Base-by-base conservation (phyloP, 2,797 vertebrate genomes). In the Morelia viridis region DNA sequence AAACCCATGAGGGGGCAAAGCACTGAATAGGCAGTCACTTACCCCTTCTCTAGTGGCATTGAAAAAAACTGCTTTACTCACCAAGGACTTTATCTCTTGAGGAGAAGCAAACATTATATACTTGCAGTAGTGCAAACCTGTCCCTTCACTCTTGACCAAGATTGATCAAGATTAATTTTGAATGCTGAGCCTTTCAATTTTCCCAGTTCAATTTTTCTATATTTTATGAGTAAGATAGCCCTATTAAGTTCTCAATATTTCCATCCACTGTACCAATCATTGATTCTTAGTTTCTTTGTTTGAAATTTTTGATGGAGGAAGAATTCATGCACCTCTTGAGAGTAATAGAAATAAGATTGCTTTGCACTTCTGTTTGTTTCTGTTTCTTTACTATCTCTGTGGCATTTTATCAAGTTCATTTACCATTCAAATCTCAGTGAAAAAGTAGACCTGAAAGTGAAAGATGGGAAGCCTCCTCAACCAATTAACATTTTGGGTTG, bases 401-500 rank as follows among this genome's bases (percentile, higher is more conserved):
- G 86, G 56, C 85, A 89, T 88, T 12, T 88, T 87, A 31, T 89
- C 0, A 76, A 83, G 91, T 76, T 62, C n/a, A 1, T 17, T 0
- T 0, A 0, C 1, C 0, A 0, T 28, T 61, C 26, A 57, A n/a
- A 0, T 5, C 87, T 84, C 80, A 83, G 10, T 35, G 46, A 88
- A 90, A 93, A 35, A 31, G 46, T 0, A 17, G 88, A 71, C 86
- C 13, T 93, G 90, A 91, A 87, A 89, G 46, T 50, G 92, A 71
- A 89, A 65, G 89, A 58, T 90, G 86, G 91, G 92, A 15, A 94
- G 53, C 17, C 15, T n/a, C 86, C 28, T 8, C 19, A 76, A 26
- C 8, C 57, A 5, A 24, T 41, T 35, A 61, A 50, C 41, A 86
- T 85, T 92, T 31, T 31, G 58, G 15, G 56, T 12, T n/a, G 17